Evolutionary conservation across 2,888 invertebrate species (phyloP).

Genomic region (Zygaena filipendulae): DNA sequence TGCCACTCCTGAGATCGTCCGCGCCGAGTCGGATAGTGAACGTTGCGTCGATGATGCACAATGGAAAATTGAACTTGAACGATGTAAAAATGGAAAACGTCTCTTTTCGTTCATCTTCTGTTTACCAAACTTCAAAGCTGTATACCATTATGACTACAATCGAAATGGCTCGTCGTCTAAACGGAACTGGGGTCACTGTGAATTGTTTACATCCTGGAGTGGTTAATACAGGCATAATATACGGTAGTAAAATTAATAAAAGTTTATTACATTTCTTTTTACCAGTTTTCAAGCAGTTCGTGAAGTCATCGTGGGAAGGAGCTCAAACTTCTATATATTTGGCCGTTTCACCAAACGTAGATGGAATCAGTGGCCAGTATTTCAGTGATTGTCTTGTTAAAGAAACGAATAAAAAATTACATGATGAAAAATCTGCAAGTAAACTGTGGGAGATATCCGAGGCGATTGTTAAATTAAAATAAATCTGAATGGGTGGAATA

Average conservation of each 20-base stretch:
- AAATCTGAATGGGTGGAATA: too few relatives aligned
- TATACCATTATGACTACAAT: slow-evolving; percentile 59
- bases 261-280: slow-evolving; percentile 32
- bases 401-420: slow-evolving; percentile 16
- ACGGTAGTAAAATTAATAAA: slow-evolving; percentile 58
- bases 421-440: background rate
- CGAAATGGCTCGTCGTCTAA: slow-evolving; percentile 67
- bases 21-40: slow-evolving; percentile 32
- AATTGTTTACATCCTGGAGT: slow-evolving; percentile 79
- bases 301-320: slow-evolving; percentile 37
- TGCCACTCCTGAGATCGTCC: slow-evolving; percentile 34
- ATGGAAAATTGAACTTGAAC: slow-evolving; percentile 21
- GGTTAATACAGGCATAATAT: slow-evolving; percentile 68
- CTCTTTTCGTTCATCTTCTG: slow-evolving; percentile 6
- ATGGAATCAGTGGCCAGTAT: slow-evolving; percentile 69
- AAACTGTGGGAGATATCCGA: background rate
- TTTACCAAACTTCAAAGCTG: slow-evolving; percentile 51
- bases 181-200: slow-evolving; percentile 72
- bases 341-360: slow-evolving; percentile 59
- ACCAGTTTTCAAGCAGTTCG: slow-evolving; percentile 27
- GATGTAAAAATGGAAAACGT: slow-evolving; percentile 18
- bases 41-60: slow-evolving; percentile 30
- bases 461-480: too few relatives aligned
- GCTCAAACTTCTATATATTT: slow-evolving; percentile 68
- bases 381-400: slow-evolving; percentile 66